Base-by-base conservation (phyloP, 2,888 invertebrate species). In the Drosophila flavopinicola region DNA sequence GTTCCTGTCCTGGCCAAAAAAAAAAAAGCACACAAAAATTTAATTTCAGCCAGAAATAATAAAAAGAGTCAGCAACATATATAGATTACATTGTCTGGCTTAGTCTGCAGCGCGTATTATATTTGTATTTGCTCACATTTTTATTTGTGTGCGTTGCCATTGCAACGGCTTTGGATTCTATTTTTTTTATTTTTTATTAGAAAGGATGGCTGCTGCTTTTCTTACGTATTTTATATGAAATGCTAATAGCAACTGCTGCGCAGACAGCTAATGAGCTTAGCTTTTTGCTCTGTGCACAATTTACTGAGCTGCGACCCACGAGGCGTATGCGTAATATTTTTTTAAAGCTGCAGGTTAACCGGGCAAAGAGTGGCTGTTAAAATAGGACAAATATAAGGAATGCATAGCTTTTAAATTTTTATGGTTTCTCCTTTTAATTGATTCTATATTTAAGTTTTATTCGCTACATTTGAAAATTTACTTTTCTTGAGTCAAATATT, bases 201-300 rank as follows among this genome's bases (percentile, higher is more conserved):
- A 63, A 53, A 47, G 39, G 29, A 54, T 54, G 30, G 15, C 52
- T 11, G 20, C 6, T 25, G 32, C 33, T 20, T 25, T 15, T 30
- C 6, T 4, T 24, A 6, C 13, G 20, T 32, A 54, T 54, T 47
- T 63, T 42, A 52, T 54, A 63, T 33, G 30, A 30, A 63, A 45
- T 48, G 51, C 49, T 73, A 75, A 78, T 75, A 51, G 70, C 66
- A 65, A 59, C 48, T 63, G 52, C 58, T 61, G 49, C 24, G 58
- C 56, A 42, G 53, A 60, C 77, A 58, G 58, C 44, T 84, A 82
- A 80, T 80, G 58, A 85, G 80, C 80, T 80, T 85, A 85, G 75
- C 47, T 64, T 61, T 49, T 47, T 27, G 59, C 58, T 57, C 23
- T 56, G 35, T 39, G 41, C 35, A 27, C 6, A 29, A 15, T 4